Evolutionary conservation across 2,113 vertebrate species (phyloP), one percentile per base, ranked within the genome.

Genomic region (Talpa occidentalis): DNA sequence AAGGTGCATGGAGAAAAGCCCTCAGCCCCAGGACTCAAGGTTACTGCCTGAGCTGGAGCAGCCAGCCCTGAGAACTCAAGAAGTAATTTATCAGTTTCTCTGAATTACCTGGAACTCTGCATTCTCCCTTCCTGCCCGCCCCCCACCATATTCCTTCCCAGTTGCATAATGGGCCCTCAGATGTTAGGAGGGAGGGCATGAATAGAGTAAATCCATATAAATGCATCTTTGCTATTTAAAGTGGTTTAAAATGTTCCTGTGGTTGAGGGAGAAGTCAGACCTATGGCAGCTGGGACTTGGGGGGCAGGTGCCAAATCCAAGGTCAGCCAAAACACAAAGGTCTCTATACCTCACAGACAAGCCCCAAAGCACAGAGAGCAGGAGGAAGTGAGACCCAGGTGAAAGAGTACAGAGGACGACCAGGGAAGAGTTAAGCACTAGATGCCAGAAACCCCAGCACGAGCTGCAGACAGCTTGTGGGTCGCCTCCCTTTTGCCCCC

Each of bases 71-170:
- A 86, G 78, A 82, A 79, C 69, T 73, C 91, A 94, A 88, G 82
- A 91, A 93, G 73, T 56, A 69, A 82, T 72, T 32, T 35, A 67
- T 62, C 26, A 26, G 64, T 94, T 86, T 94, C 85, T 76, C 0
- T 83, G 91, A 96, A 54, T 60, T 93, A 95, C 83, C 93, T 95
- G 83, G 89, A 93, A 94, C 79, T 72, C 60, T 37, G n/a, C 42
- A 28, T 88, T 88, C 92, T 59, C 52, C 49, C 40, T 37, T 54
- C 42, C n/a, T 59, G 28, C 32, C 54, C 47, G 40, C 32, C 40
- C 69, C 56, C 49, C 16, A 35, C 69, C 62, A 62, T 49, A 35
- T 77, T 52, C 79, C 85, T 79, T 77, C 66, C 49, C 79, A 47
- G 56, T 54, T 90, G 83, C 94, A 30, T 67, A 83, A 86, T 7